A percentile compares a stretch with the other conserved stretches of the same genome.
These are phyloP conservation scores for Ianthella basta DNA, from an alignment of 37 sponge, comb jelly and placozoan genomes.

Conservation along the genomic window DNA sequence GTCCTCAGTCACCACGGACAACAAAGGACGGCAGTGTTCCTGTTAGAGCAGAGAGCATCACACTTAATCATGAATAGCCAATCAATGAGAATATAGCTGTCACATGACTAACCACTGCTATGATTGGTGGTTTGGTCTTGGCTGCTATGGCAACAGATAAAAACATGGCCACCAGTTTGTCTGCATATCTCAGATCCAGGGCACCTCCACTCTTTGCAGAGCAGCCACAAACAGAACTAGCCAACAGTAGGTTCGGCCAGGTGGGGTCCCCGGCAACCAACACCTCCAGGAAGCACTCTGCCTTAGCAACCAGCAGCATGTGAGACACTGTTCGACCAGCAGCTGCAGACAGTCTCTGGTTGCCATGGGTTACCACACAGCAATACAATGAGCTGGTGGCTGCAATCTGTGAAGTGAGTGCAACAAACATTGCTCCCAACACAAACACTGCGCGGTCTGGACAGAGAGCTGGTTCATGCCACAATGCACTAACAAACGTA, in stretches of 20 bases:
- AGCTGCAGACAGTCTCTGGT: neutral
- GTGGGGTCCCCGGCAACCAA: conserved; percentile 4
- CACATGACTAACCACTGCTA: neutral
- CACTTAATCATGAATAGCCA: neutral
- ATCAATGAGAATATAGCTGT: neutral
- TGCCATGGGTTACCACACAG: conserved; percentile 27
- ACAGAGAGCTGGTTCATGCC: neutral
- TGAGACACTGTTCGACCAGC: neutral
- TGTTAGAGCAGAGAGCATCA: neutral
- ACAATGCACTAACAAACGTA: conserved; percentile 8
- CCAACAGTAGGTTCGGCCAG: neutral
- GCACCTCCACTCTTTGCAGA: neutral
- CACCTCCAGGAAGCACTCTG: neutral
- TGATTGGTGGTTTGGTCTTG: neutral
- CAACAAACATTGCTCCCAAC: neutral
- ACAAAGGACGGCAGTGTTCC: neutral
- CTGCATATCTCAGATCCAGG: neutral
- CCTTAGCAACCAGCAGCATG: neutral
- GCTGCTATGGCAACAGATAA: neutral
- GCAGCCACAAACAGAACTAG: neutral
- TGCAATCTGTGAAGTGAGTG: neutral
- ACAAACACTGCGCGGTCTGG: neutral
- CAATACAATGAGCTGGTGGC: neutral
- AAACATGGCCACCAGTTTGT: conserved; percentile 21
- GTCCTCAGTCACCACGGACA: conserved; percentile 1